Conservation (phyloP, 2,113 vertebrate genomes). For the Rhombomys opimus region DNA sequence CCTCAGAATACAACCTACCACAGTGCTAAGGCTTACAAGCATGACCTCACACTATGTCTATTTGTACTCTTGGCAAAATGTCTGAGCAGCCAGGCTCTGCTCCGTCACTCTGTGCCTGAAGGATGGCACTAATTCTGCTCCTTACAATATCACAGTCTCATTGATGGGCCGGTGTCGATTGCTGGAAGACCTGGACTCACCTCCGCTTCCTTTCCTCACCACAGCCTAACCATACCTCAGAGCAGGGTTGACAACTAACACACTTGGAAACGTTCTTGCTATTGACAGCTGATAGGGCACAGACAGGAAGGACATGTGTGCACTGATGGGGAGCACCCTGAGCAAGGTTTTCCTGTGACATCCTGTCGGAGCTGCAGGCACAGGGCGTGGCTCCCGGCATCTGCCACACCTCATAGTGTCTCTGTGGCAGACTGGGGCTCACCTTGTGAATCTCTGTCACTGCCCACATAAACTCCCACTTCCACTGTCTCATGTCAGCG, state of each 20-base stretch:
- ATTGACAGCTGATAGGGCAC: not conserved
- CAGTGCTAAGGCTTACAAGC: not conserved
- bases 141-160: not conserved
- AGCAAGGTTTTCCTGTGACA: not conserved
- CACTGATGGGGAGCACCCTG: not conserved
- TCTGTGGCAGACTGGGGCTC: not conserved
- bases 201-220: not conserved
- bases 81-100: not conserved
- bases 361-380: not conserved
- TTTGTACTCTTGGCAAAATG: not conserved
- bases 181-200: not conserved
- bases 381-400: not conserved
- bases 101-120: accelerated
- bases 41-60: not conserved
- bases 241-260: not conserved
- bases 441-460: not conserved
- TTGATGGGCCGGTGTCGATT: accelerated
- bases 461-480: not conserved
- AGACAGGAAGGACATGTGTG: not conserved
- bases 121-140: not conserved
- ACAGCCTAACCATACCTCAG: not conserved
- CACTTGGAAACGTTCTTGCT: not conserved
- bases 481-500: not conserved
- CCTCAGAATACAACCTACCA: not conserved
- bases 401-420: not conserved